Percentiles rank a stretch among this genome's conserved stretches.
These are phyloP conservation scores for Karalla daura DNA, from an alignment of 2,797 vertebrate genomes.

Conservation along the genomic window DNA sequence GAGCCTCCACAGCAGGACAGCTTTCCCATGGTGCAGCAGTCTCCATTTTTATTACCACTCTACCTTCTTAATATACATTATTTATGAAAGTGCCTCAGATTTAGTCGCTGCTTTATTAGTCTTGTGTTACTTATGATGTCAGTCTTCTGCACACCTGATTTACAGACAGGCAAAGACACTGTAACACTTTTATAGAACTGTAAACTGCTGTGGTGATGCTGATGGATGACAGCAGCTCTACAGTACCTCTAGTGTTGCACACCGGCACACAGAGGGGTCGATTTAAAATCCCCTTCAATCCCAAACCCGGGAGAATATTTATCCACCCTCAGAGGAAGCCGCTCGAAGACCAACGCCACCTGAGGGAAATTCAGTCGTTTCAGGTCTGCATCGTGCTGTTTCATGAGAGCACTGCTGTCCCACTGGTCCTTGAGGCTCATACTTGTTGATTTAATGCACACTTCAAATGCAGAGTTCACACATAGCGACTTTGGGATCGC, in stretches of 20 bases:
- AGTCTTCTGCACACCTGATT: slow-evolving; percentile 65
- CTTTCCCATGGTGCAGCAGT: slow-evolving; percentile 60
- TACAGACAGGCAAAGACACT: slow-evolving; percentile 65
- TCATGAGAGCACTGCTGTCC: slow-evolving; percentile 30
- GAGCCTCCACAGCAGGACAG: slow-evolving; percentile 42
- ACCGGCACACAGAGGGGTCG: slow-evolving; percentile 15
- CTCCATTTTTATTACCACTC: slow-evolving; percentile 65
- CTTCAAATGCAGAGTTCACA: slow-evolving; percentile 51
- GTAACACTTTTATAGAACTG: slow-evolving; percentile 73
- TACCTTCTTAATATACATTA: slow-evolving; percentile 59
- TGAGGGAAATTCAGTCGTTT: slow-evolving; percentile 30
- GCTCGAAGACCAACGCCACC: slow-evolving; percentile 43
- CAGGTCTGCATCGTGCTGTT: slow-evolving; percentile 38
- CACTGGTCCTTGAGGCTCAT: slow-evolving; percentile 50
- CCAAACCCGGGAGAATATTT: slow-evolving; percentile 51
- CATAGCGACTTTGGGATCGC: slow-evolving; percentile 14
- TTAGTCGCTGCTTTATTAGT: slow-evolving; percentile 62
- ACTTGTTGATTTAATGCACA: slow-evolving; percentile 67
- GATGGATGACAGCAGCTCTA: slow-evolving; percentile 61
- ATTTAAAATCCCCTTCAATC: slow-evolving; percentile 42
- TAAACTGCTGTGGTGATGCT: slow-evolving; percentile 62
- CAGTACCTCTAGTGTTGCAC: slow-evolving; percentile 57
- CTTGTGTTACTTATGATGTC: slow-evolving; percentile 66
- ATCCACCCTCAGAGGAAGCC: slow-evolving; percentile 54
- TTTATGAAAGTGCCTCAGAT: slow-evolving; percentile 68